Conservation (phyloP, 2,113 vertebrate genomes). For the Ia io region DNA sequence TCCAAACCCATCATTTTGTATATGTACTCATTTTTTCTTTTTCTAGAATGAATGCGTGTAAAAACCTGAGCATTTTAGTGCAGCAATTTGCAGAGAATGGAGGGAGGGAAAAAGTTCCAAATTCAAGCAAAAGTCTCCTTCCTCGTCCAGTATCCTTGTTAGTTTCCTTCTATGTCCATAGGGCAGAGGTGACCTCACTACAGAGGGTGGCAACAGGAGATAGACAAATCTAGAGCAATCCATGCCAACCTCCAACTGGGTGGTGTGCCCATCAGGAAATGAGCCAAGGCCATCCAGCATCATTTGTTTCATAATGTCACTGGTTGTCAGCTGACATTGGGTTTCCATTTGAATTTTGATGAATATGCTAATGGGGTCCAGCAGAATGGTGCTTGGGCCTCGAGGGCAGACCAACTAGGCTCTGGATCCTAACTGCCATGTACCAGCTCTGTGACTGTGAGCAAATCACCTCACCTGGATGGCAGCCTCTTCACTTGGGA, state of each 20-base stretch:
- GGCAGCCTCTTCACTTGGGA: not conserved
- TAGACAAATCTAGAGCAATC: not conserved
- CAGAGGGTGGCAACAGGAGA: not conserved
- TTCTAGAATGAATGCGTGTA: not conserved
- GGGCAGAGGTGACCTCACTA: not conserved
- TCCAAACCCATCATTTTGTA: not conserved
- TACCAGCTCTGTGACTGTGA: not conserved
- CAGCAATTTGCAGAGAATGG: not conserved
- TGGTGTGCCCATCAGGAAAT: not conserved
- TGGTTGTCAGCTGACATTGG: not conserved
- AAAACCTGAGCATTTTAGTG: not conserved
- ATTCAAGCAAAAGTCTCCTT: not conserved
- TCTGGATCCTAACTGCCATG: not conserved
- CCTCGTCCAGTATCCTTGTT: too few relatives aligned
- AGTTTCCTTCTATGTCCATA: not conserved
- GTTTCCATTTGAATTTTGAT: conserved; percentile 21
- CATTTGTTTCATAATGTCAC: not conserved
- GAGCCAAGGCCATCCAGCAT: not conserved
- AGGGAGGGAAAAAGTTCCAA: not conserved
- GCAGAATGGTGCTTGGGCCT: not conserved
- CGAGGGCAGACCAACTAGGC: not conserved
- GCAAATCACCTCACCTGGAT: not conserved
- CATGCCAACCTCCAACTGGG: not conserved
- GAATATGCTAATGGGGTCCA: not conserved
- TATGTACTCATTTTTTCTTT: not conserved